Base-by-base conservation (phyloP, 2,797 vertebrate species). In the Geotrypetes seraphini region DNA sequence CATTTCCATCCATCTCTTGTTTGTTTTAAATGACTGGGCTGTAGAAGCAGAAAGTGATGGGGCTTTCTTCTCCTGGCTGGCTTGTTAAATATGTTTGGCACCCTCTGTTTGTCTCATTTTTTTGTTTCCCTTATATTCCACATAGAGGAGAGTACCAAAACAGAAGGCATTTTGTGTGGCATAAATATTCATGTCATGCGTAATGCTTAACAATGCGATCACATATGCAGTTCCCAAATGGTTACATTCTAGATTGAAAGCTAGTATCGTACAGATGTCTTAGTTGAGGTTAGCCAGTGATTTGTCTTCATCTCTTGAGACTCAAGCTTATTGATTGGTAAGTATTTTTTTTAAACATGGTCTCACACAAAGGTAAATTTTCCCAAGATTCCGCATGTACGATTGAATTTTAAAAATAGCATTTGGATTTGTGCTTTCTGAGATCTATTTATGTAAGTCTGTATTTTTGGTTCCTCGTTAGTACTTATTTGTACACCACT, bases 181-280 rank as follows among this genome's bases (percentile, higher is more conserved):
- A 36, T 22, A 47, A 55, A 43, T 36, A 33, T 27, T 10, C 16
- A 16, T 18, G 16, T 5, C 10, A 9, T 27, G 12, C 46, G 50
- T 41, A 43, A 28, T 25, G 20, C 32, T 7, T 38, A 36, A 47
- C 35, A 32, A 25, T 15, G 29, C 23, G 33, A 48, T 36, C 14
- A 30, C 22, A 51, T 37, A 39, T 14, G 12, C 6, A 9, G 14
- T 28, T 43, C 47, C 4, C 25, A 29, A n/a, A 34, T 42, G 43
- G 16, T 1, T 14, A 47, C 18, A 11, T 12, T 45, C 8, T 30
- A 66, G 20, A 22, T 12, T 50, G 19, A 39, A 53, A 29, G 25
- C 25, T 16, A 33, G 21, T 7, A 15, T 44, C 21, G 50, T 46
- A 41, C 50, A 53, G 43, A 46, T 50, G 33, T 41, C 31, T 54